Evolutionary conservation across 2,797 vertebrate species (phyloP).

Genomic region (Ammospiza maritima): DNA sequence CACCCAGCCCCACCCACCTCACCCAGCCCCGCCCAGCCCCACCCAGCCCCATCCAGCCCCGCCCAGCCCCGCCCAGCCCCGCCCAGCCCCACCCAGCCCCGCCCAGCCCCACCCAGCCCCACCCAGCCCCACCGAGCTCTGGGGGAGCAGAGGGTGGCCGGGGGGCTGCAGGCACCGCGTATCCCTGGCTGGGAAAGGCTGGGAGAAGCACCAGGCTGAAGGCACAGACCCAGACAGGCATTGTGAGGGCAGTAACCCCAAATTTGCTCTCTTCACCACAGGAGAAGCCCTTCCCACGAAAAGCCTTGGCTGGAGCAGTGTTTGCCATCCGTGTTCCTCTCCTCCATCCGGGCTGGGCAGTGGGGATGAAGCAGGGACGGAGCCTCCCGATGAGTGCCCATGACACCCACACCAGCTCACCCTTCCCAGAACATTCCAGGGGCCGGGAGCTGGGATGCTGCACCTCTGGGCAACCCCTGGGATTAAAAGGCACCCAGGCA

Average conservation of each 20-base stretch:
- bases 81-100: no score
- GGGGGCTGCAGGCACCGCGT: rapidly evolving
- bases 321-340: rapidly evolving
- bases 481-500: not conserved
- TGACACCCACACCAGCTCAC: not conserved
- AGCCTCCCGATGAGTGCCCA: rapidly evolving
- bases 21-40: no score
- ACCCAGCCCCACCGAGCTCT: not conserved
- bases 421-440: not conserved
- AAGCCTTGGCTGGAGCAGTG: not conserved
- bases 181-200: not conserved
- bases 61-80: no score
- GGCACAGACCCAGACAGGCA: not conserved
- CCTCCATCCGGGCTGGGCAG: not conserved
- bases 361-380: not conserved
- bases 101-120: no score
- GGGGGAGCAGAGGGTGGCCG: rapidly evolving
- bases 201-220: not conserved
- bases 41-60: no score
- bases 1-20: no score
- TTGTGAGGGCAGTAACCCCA: not conserved
- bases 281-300: not conserved
- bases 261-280: not conserved
- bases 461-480: rapidly evolving
- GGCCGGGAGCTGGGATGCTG: not conserved